Base-by-base conservation (phyloP, 1,140 invertebrate genomes). In the Cataglyphis hispanica region DNA sequence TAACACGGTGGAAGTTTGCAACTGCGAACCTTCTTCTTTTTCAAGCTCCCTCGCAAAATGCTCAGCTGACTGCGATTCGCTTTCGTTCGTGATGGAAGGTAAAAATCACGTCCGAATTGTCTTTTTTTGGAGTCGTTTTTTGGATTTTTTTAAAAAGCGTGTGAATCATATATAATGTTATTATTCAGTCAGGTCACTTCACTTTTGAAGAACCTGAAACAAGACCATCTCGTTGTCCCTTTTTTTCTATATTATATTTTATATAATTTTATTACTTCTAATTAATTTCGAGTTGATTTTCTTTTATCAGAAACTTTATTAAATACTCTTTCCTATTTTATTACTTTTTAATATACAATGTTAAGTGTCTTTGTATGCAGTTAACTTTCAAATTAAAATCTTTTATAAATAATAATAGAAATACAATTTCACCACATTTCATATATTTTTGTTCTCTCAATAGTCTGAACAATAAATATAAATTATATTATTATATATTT, bases 21-120 rank as follows among this genome's bases (percentile, higher is more conserved):
- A 83, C 81, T 77, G 46, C 64, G 70, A 80, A 77, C 61, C 19
- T 40, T 60, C 67, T 83, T 81, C 78, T 81, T 72, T 72, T 58
- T 81, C 63, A 91, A 91, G 72, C 89, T 90, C 75, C 75, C 84
- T 69, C 63, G 61, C 67, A 83, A 85, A 89, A 81, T 85, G 85
- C 63, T 63, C 84, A 86, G 87, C 84, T 89, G 87, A 89, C 85
- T 87, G 34, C 60, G 34, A 74, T 61, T 80, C 72, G 88, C 85
- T 89, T 90, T 89, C 88, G 67, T 86, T 77, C 50, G 53, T 46
- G 40, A 6, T 61, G 13, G 63, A 61, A 70, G 22, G 13, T 67
- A 56, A 80, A 67, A 8, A 75, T 53, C 67, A 75, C 58, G 70
- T 67, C n/a, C 64, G 64, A 64, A 46, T 43, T 31, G 1, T 31